A percentile compares a stretch with the other conserved stretches of the same genome.
Evolutionary conservation across 37 sponge, comb jelly and placozoan species (phyloP).

Genomic region (Aplysina aerophoba): DNA sequence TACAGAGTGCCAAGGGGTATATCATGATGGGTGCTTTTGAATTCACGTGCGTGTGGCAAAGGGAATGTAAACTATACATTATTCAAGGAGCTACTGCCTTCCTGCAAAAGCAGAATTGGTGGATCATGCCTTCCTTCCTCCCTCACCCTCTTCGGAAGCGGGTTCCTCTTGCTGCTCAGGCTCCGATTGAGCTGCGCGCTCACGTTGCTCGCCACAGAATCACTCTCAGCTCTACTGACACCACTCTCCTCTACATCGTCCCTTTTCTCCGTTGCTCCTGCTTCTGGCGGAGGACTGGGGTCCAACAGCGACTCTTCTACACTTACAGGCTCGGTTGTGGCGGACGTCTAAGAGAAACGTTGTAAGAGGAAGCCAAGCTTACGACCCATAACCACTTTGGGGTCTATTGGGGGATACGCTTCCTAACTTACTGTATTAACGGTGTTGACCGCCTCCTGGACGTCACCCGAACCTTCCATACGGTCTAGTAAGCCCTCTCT

Average conservation of each 20-base stretch:
- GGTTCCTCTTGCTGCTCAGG: neutral
- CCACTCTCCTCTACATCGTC: neutral
- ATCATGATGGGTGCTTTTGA: neutral
- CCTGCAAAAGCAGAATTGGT: neutral
- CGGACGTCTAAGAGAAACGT: too few relatives aligned
- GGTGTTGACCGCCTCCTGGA: too few relatives aligned
- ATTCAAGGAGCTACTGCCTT: neutral
- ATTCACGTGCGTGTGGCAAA: neutral
- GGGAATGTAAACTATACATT: constrained; percentile 9
- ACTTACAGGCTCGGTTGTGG: too few relatives aligned
- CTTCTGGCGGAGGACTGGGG: too few relatives aligned
- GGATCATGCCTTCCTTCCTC: neutral
- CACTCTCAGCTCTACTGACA: neutral
- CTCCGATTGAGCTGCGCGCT: neutral
- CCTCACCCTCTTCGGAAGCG: neutral
- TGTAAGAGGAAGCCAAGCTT: too few relatives aligned
- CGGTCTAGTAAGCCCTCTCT: too few relatives aligned
- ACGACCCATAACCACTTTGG: too few relatives aligned
- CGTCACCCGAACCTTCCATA: too few relatives aligned
- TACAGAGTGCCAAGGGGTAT: too few relatives aligned
- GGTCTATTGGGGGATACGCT: too few relatives aligned
- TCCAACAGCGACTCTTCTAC: too few relatives aligned
- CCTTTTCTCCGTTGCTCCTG: neutral
- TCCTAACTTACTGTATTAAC: too few relatives aligned
- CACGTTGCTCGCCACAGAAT: neutral